Evolutionary conservation across 1,140 invertebrate genomes (phyloP).

Genomic region (Drosophila orena): DNA sequence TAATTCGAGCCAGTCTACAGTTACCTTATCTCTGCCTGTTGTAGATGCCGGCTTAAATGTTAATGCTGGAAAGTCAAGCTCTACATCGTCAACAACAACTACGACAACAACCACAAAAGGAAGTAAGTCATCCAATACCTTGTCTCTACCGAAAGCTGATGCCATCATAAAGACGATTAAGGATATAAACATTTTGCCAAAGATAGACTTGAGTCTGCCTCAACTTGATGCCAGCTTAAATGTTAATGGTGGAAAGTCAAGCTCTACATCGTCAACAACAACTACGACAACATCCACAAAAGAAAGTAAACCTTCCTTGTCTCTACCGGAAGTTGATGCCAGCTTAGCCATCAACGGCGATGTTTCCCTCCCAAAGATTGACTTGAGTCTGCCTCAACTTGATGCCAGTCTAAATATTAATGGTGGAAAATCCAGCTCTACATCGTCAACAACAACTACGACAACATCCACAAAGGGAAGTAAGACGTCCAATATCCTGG

Average conservation of each 20-base stretch:
- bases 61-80: too few species aligned
- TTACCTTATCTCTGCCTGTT: neutral
- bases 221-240: too few species aligned
- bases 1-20: neutral
- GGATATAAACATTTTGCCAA: too few species aligned
- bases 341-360: neutral
- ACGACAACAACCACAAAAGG: neutral
- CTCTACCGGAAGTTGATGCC: too few species aligned
- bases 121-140: neutral
- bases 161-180: neutral
- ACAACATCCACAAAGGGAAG: constrained; percentile 9
- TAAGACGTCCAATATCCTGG: neutral
- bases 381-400: too few species aligned
- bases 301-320: too few species aligned
- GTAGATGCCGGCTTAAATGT: too few species aligned
- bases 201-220: too few species aligned
- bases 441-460: constrained; percentile 5
- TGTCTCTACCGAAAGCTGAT: neutral
- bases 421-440: constrained; percentile 1
- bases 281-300: too few species aligned
- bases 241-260: too few species aligned
- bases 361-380: neutral
- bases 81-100: constrained; percentile 1
- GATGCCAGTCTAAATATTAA: neutral
- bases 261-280: too few species aligned